These are phyloP conservation scores for Liopterus haemorrhoidalis DNA, from an alignment of 2,888 invertebrate genomes.

Conservation along the genomic window DNA sequence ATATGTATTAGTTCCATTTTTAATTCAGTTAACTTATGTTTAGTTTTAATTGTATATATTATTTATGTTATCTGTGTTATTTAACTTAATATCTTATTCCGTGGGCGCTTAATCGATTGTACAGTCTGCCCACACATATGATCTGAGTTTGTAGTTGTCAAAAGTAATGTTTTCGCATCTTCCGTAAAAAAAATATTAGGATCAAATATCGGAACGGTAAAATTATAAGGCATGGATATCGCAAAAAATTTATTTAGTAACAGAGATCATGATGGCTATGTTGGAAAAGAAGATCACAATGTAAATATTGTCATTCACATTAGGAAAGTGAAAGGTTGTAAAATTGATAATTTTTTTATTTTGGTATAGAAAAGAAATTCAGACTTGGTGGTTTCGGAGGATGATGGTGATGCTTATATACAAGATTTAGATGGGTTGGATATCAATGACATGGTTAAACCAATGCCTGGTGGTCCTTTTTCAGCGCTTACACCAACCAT, in stretches of 20 bases:
- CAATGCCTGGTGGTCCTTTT: conserved; percentile 84
- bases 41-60: background rate
- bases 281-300: conserved; percentile 75
- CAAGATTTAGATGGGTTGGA: conserved; percentile 64
- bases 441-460: conserved; percentile 64
- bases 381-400: conserved; percentile 73
- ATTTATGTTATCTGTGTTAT: too few relatives aligned
- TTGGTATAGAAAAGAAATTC: conserved; percentile 61
- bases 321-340: conserved; percentile 18
- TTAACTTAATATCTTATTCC: too few relatives aligned
- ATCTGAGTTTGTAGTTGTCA: too few relatives aligned
- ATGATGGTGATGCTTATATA: conserved; percentile 57
- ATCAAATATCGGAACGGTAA: too few relatives aligned
- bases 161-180: too few relatives aligned
- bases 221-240: conserved; percentile 67
- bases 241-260: conserved; percentile 86
- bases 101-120: too few relatives aligned
- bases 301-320: conserved; percentile 49
- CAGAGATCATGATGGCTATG: conserved; percentile 84
- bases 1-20: background rate
- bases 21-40: background rate
- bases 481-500: conserved; percentile 92
- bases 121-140: too few relatives aligned
- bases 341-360: conserved; percentile 17
- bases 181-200: too few relatives aligned